phyloP scores from a whole-genome alignment of 1,140 invertebrate genomes.

The Drosophila pectinifera region DNA sequence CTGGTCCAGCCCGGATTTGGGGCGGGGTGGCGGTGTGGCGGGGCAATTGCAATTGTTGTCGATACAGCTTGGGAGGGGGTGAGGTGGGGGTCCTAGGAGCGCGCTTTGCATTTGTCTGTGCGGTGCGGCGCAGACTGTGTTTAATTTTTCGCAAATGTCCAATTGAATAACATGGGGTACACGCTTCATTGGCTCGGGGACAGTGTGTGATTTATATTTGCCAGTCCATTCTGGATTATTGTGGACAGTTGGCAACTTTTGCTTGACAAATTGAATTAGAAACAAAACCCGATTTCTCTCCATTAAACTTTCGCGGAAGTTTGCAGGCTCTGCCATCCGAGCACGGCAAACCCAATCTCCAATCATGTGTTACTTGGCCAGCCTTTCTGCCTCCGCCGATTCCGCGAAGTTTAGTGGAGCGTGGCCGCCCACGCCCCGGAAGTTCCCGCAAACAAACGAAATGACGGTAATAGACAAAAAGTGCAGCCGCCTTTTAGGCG shows the following conservation, averaged over 20 bases:
- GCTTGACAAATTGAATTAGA: slow-evolving; percentile 52
- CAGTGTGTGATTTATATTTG: slow-evolving; percentile 48
- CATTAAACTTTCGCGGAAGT: slow-evolving; percentile 25
- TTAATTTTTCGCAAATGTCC: slow-evolving; percentile 77
- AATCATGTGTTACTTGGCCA: slow-evolving; percentile 50
- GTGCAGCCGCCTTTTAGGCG: slow-evolving; percentile 55
- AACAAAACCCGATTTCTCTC: slow-evolving; percentile 39
- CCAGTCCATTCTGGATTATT: slow-evolving; percentile 39
- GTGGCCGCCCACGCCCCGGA: slow-evolving; percentile 30
- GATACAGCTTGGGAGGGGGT: not conserved
- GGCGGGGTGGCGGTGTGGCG: not conserved
- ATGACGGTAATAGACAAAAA: slow-evolving; percentile 54
- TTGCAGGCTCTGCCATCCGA: slow-evolving; percentile 6
- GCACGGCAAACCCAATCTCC: slow-evolving; percentile 27
- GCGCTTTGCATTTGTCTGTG: slow-evolving; percentile 59
- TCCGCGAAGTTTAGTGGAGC: slow-evolving; percentile 59
- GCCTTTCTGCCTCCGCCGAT: slow-evolving; percentile 41
- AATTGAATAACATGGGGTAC: slow-evolving; percentile 73
- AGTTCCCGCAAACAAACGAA: slow-evolving; percentile 36
- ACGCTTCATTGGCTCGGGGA: slow-evolving; percentile 58
- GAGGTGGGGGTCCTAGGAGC: slow-evolving; percentile 1
- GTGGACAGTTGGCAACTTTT: slow-evolving; percentile 34
- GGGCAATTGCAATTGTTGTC: slow-evolving; percentile 67
- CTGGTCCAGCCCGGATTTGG: not conserved
- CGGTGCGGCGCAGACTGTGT: slow-evolving; percentile 43